Percentiles rank a stretch among this genome's conserved stretches.
Conservation (phyloP, 23 tunicate genomes). For the Phallusia fumigata region DNA sequence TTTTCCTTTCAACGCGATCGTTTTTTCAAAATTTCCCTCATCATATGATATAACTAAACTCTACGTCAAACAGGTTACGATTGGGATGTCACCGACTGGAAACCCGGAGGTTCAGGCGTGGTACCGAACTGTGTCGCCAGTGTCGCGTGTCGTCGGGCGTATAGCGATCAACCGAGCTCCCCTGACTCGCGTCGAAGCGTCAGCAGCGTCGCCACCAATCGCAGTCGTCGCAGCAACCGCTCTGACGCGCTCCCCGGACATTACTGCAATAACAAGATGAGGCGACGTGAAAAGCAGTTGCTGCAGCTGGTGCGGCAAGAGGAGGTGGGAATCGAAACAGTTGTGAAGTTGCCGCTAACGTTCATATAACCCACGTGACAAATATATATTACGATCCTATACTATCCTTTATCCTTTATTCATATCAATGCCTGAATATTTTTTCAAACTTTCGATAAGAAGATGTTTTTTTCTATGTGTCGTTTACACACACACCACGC, state of each 20-base stretch:
- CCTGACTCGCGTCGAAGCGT: slow-evolving; percentile 55
- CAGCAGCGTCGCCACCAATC: slow-evolving; percentile 42
- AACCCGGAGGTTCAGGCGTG: slow-evolving; percentile 37
- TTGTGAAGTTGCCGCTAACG: too few relatives aligned
- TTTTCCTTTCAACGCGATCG: not conserved
- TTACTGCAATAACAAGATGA: slow-evolving; percentile 34
- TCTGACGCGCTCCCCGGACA: slow-evolving; percentile 57
- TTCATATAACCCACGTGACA: too few relatives aligned
- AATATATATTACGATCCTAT: too few relatives aligned
- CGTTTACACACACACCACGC: too few relatives aligned
- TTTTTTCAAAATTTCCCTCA: not conserved
- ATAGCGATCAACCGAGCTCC: slow-evolving; percentile 50
- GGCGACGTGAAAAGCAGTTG: slow-evolving; percentile 42
- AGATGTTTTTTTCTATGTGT: not conserved
- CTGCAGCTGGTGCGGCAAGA: slow-evolving; percentile 27
- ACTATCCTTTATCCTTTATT: too few relatives aligned
- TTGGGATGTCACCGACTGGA: slow-evolving; percentile 62
- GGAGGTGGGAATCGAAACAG: not conserved
- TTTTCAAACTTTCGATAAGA: not conserved
- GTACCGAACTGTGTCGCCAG: slow-evolving; percentile 26
- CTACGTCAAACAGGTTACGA: slow-evolving; percentile 22
- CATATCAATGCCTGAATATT: too few relatives aligned
- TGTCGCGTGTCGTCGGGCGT: slow-evolving; percentile 17
- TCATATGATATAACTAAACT: not conserved
- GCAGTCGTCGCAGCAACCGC: slow-evolving; percentile 69